A percentile compares a stretch with the other conserved stretches of the same genome.
Evolutionary conservation across 2,113 vertebrate species (phyloP).

Genomic region (Tringa solitaria): DNA sequence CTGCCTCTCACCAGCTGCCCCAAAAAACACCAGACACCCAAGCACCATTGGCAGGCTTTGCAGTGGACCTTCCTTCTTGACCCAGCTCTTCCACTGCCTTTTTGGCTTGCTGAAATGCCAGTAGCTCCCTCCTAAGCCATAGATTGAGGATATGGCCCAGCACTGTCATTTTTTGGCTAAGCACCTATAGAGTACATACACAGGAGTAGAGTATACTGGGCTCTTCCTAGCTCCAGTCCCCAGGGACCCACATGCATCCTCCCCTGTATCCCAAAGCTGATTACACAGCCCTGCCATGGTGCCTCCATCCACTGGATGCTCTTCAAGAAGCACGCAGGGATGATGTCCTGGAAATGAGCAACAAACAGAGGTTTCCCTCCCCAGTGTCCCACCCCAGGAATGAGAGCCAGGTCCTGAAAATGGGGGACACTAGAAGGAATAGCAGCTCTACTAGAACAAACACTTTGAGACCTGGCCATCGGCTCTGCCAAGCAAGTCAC

Average conservation of each 20-base stretch:
- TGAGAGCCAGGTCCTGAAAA: neutral
- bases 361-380: neutral
- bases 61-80: neutral
- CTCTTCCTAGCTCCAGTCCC: neutral
- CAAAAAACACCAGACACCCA: neutral
- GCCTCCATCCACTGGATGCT: neutral
- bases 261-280: neutral
- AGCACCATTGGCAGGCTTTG: neutral
- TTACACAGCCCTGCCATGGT: neutral
- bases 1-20: neutral
- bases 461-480: neutral
- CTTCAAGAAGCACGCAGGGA: neutral
- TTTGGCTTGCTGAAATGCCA: neutral
- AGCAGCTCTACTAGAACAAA: neutral
- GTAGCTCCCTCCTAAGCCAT: neutral
- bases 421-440: neutral
- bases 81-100: neutral
- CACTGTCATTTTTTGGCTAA: neutral
- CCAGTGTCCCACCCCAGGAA: neutral
- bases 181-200: neutral
- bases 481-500: accelerated
- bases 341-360: neutral
- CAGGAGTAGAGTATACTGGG: neutral
- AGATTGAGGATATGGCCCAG: neutral
- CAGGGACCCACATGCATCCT: neutral